These are phyloP conservation scores for Danio choprae DNA, from an alignment of 2,797 vertebrate genomes.

Conservation along the genomic window DNA sequence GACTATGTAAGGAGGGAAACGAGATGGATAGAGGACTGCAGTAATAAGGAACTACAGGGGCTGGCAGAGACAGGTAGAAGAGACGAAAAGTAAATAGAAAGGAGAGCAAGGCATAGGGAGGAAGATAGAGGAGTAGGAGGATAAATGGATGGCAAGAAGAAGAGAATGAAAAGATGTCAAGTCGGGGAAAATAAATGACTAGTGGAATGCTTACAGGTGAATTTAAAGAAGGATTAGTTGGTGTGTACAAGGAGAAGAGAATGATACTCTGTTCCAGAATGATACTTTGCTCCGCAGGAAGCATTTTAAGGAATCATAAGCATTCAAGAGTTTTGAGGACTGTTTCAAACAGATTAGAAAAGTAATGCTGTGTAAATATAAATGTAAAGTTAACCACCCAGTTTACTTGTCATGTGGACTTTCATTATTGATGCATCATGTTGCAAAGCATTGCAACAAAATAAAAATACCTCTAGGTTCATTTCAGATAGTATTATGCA, in stretches of 20 bases:
- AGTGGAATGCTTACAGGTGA: constrained; percentile 41
- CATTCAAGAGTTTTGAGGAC: neutral
- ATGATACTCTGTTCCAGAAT: constrained; percentile 3
- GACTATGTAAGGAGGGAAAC: constrained; percentile 11
- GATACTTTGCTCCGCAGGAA: neutral
- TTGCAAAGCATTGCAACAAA: neutral
- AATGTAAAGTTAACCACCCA: no score
- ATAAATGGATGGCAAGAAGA: constrained; percentile 40
- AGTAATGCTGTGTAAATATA: neutral
- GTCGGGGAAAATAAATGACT: constrained; percentile 35
- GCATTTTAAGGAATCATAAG: neutral
- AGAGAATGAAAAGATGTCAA: constrained; percentile 40
- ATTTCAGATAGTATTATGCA: neutral
- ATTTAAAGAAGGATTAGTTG: constrained; percentile 34
- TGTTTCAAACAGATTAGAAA: neutral
- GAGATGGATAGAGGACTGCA: constrained; percentile 54
- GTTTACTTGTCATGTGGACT: neutral
- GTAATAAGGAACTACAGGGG: constrained; percentile 55
- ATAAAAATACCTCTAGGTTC: neutral
- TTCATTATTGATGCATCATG: neutral
- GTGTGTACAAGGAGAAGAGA: neutral
- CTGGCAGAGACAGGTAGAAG: constrained; percentile 54
- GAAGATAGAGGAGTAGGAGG: constrained; percentile 43
- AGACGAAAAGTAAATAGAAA: constrained; percentile 46
- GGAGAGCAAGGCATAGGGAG: constrained; percentile 44